phyloP scores from a whole-genome alignment of 1,140 invertebrate genomes.

The Euschistus heros region DNA sequence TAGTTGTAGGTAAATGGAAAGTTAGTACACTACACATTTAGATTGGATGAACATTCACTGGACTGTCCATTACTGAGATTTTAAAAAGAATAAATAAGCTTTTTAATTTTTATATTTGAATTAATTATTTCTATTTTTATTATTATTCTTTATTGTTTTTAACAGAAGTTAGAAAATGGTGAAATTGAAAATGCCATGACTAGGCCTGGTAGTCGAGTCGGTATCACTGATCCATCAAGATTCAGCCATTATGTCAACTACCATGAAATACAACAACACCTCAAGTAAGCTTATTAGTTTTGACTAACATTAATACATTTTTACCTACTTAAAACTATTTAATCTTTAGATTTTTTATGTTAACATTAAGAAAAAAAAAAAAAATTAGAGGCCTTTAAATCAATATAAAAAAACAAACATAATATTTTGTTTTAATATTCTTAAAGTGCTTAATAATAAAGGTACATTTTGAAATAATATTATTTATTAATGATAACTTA shows the following conservation, averaged over 20 bases:
- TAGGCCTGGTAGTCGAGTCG: slow-evolving; percentile 43
- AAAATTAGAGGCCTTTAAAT: not conserved
- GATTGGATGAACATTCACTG: too few species aligned
- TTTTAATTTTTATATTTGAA: too few species aligned
- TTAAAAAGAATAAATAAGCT: too few species aligned
- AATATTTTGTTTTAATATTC: not conserved
- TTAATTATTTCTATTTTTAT: too few species aligned
- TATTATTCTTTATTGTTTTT: too few species aligned
- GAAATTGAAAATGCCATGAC: slow-evolving; percentile 36
- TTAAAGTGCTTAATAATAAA: not conserved
- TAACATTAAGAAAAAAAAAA: not conserved
- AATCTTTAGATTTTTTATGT: not conserved
- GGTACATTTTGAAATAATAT: too few species aligned
- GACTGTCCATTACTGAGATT: too few species aligned
- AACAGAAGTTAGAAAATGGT: slow-evolving; percentile 32
- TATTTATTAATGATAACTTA: too few species aligned
- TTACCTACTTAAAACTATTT: not conserved
- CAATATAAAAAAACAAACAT: not conserved
- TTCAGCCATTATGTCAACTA: slow-evolving; percentile 74
- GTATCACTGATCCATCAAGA: slow-evolving; percentile 45
- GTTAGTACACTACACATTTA: too few species aligned
- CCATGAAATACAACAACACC: slow-evolving; percentile 69
- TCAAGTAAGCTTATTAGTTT: slow-evolving; percentile 45
- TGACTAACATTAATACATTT: not conserved
- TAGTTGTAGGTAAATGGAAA: too few species aligned